Conservation (phyloP, 1,140 invertebrate species). For the Penaeus vannamei region DNA sequence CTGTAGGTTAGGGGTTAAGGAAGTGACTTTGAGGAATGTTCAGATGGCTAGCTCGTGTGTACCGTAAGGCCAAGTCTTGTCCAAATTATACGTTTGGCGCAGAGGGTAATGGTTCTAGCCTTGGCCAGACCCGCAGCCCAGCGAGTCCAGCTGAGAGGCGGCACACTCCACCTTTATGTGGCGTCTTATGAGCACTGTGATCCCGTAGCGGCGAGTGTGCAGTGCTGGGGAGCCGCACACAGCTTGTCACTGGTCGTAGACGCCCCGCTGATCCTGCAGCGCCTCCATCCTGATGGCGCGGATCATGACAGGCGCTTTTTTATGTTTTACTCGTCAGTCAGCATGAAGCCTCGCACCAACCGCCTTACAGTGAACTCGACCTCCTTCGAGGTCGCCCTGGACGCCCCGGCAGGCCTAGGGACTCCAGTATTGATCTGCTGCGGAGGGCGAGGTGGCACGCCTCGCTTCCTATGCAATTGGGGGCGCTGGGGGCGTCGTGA, state of each 20-base stretch:
- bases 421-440: not conserved
- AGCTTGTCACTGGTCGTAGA: not conserved
- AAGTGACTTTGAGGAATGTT: constrained; percentile 54
- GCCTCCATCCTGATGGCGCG: constrained; percentile 23
- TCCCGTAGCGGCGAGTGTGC: no score
- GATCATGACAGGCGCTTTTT: constrained; percentile 49
- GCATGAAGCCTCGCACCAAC: constrained; percentile 34
- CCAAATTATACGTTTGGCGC: constrained; percentile 65
- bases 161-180: constrained; percentile 53
- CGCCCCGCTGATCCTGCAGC: not conserved
- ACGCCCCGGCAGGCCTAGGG: not conserved
- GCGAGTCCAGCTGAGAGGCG: not conserved
- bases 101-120: constrained; percentile 62
- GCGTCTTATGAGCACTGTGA: constrained; percentile 19
- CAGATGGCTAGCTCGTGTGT: constrained; percentile 58
- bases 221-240: no score
- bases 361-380: constrained; percentile 25
- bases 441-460: not conserved
- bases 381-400: not conserved
- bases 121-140: constrained; percentile 46
- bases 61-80: constrained; percentile 64
- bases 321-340: constrained; percentile 47
- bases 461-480: not conserved
- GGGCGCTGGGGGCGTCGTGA: not conserved
- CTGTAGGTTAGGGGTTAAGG: constrained; percentile 37